These are phyloP conservation scores for Menidia beryllina DNA, from an alignment of 2,113 vertebrate genomes.

Conservation along the genomic window DNA sequence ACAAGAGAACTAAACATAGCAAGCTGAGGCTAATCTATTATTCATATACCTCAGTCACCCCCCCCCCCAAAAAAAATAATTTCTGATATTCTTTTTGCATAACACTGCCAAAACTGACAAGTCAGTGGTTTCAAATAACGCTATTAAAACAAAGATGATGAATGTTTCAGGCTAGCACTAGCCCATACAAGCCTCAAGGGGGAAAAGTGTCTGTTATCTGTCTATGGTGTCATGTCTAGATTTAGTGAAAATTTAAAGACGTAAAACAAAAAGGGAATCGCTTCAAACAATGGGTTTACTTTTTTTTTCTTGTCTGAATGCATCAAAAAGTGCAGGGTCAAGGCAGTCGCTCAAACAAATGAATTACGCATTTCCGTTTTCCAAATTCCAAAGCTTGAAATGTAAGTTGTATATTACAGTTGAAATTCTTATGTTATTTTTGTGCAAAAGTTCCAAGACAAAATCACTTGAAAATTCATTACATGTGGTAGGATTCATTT, in stretches of 20 bases:
- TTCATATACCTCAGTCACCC: conserved; percentile 65
- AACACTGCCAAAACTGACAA: conserved; percentile 50
- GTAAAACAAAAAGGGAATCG: conserved; percentile 32
- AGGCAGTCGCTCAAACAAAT: background rate
- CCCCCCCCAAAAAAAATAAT: conserved; percentile 63
- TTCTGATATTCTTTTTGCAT: conserved; percentile 67
- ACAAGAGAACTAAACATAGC: conserved; percentile 64
- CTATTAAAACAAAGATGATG: conserved; percentile 58
- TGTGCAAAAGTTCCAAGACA: too few relatives aligned
- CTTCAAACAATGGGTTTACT: conserved; percentile 38
- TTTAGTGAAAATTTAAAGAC: conserved; percentile 32
- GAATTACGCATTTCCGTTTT: background rate
- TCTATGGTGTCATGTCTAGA: conserved; percentile 23
- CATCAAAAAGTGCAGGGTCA: background rate
- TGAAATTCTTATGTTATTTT: too few relatives aligned
- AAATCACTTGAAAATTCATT: too few relatives aligned
- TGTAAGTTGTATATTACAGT: background rate
- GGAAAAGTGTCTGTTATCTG: conserved; percentile 25
- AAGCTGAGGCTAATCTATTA: conserved; percentile 71
- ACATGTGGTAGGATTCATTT: background rate
- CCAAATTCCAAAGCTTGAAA: too few relatives aligned
- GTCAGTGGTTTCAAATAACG: conserved; percentile 65
- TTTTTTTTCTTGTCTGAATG: conserved; percentile 25
- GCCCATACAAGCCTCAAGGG: conserved; percentile 43
- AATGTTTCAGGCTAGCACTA: conserved; percentile 53